These are phyloP conservation scores for Phrixothrix hirtus DNA, from an alignment of 2,888 invertebrate genomes.

Conservation along the genomic window DNA sequence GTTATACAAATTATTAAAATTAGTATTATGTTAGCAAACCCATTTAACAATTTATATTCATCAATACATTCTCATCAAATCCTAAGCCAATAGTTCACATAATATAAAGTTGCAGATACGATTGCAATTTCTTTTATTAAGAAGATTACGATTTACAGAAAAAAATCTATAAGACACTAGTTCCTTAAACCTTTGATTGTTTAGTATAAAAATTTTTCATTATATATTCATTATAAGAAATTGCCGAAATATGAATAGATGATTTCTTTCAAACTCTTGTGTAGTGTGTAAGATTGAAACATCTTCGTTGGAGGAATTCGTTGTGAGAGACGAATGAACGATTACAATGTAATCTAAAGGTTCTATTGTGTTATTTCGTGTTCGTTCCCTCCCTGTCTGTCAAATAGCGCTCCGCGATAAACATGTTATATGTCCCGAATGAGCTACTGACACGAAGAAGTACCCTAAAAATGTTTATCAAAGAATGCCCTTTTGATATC, in stretches of 20 bases:
- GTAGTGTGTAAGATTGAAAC: conserved; percentile 17
- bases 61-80: too few species aligned
- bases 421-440: conserved; percentile 32
- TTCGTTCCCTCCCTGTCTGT: conserved; percentile 40
- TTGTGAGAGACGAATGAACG: conserved; percentile 32
- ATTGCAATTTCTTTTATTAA: too few species aligned
- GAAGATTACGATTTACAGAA: too few species aligned
- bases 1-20: too few species aligned
- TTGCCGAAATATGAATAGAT: too few species aligned
- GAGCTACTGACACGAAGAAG: conserved; percentile 16
- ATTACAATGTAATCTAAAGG: conserved; percentile 50
- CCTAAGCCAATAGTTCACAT: too few species aligned
- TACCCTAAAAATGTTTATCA: conserved; percentile 12
- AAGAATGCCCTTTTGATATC: conserved; percentile 13
- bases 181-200: too few species aligned
- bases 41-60: too few species aligned
- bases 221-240: conserved; percentile 4
- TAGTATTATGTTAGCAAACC: too few species aligned
- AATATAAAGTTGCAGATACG: too few species aligned
- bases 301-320: conserved; percentile 21
- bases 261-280: conserved; percentile 18
- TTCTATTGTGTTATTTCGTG: conserved; percentile 45
- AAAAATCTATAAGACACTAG: too few species aligned
- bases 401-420: conserved; percentile 36
- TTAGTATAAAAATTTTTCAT: too few species aligned